phyloP scores from a whole-genome alignment of 2,888 invertebrate species.

The Eupithecia vulgata region DNA sequence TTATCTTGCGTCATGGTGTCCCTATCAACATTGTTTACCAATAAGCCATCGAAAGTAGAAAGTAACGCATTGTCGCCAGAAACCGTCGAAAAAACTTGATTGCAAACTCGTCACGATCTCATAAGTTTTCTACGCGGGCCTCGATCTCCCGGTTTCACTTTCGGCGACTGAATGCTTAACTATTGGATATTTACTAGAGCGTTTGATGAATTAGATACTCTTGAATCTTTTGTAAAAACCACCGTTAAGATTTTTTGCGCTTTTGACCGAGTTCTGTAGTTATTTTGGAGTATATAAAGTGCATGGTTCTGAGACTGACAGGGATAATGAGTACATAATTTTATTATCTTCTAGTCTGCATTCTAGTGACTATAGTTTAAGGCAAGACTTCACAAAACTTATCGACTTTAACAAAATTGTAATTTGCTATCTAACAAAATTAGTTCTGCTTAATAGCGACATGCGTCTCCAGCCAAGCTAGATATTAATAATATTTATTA shows the following conservation, averaged over 20 bases:
- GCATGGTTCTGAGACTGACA: neutral
- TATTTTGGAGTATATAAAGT: neutral
- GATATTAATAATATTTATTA: neutral
- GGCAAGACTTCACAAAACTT: neutral
- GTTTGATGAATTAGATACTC: conserved; percentile 16
- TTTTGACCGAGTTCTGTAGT: neutral
- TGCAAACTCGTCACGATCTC: conserved; percentile 28
- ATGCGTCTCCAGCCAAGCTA: neutral
- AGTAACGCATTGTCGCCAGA: conserved; percentile 17
- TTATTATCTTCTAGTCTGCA: neutral
- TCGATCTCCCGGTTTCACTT: conserved; percentile 37
- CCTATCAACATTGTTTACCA: conserved; percentile 2
- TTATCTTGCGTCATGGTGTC: neutral
- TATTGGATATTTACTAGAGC: conserved; percentile 34
- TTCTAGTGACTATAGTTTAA: neutral
- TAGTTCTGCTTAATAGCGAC: neutral
- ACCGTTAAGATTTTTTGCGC: neutral
- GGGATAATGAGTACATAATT: neutral
- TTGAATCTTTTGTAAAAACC: neutral
- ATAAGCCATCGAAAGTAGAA: conserved; percentile 24
- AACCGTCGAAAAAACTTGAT: conserved; percentile 19
- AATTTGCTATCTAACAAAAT: neutral
- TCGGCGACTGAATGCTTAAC: conserved; percentile 16
- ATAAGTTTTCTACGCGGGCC: conserved; percentile 15
- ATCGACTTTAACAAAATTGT: too few relatives aligned